These are phyloP conservation scores for Nematopogon swammerdamellus DNA, from an alignment of 2,888 invertebrate genomes.

Conservation along the genomic window DNA sequence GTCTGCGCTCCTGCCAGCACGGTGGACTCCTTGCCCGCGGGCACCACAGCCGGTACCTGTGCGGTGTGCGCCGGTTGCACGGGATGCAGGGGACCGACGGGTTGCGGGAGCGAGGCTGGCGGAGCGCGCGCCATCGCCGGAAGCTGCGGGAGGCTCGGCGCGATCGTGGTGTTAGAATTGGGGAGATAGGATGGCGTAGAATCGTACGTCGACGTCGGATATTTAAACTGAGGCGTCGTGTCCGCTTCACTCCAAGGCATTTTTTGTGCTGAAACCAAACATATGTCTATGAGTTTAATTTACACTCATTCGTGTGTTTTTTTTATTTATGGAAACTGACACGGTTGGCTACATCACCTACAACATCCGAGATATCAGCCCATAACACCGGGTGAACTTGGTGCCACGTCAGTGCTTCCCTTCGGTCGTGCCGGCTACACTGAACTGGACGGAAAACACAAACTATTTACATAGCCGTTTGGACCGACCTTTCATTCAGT, in stretches of 20 bases:
- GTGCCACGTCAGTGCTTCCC: no score
- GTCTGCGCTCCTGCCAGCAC: conserved; percentile 46
- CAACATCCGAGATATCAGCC: no score
- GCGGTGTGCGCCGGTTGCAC: conserved; percentile 35
- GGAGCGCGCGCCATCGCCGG: conserved; percentile 22
- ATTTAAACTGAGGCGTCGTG: conserved; percentile 31
- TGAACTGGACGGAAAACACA: no score
- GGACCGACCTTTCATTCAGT: no score
- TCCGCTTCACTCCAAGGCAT: conserved; percentile 41
- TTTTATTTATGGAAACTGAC: no score
- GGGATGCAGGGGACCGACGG: conserved; percentile 17
- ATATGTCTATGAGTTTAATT: conserved; percentile 18
- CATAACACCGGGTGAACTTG: no score
- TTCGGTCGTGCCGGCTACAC: no score
- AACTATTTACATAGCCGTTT: no score
- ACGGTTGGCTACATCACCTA: no score
- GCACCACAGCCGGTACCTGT: no score
- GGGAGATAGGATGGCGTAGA: conserved; percentile 28
- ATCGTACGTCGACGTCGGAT: conserved; percentile 23
- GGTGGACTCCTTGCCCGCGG: conserved; percentile 24
- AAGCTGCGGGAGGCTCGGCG: conserved; percentile 32
- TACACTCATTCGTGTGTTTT: no score
- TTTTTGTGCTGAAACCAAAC: conserved; percentile 45
- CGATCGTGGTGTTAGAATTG: conserved; percentile 29
- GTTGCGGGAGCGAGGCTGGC: conserved; percentile 19